A percentile compares a stretch with the other conserved stretches of the same genome.
Conservation (phyloP, 2,797 vertebrate species). For the Sibirionetta formosa region DNA sequence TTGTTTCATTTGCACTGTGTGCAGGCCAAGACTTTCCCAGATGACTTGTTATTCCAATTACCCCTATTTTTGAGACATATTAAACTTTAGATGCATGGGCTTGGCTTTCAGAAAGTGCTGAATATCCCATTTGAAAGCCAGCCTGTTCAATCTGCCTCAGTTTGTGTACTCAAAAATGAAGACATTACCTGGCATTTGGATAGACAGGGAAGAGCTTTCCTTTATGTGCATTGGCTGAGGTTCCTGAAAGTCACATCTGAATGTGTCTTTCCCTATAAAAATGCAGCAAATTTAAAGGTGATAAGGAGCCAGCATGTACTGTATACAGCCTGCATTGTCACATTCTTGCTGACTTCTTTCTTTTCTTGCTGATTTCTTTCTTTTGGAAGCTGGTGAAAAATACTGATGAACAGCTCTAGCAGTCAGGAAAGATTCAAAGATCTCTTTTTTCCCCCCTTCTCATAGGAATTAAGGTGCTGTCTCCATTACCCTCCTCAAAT, state of each 20-base stretch:
- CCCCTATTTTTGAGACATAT: not conserved
- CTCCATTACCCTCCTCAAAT: not conserved
- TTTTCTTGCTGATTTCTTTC: not conserved
- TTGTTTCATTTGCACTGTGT: accelerated
- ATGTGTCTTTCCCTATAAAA: not conserved
- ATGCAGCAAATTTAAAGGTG: not conserved
- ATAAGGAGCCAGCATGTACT: not conserved
- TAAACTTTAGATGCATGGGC: not conserved
- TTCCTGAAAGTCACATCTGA: not conserved
- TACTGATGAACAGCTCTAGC: not conserved
- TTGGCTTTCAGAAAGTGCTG: not conserved
- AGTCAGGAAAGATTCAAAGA: not conserved
- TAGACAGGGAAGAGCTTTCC: not conserved
- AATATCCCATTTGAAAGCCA: not conserved
- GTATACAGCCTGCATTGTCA: not conserved
- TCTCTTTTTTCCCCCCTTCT: not conserved
- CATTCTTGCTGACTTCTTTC: not conserved
- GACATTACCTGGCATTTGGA: not conserved
- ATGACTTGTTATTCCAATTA: not conserved
- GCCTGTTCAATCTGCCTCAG: not conserved
- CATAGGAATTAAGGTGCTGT: not conserved
- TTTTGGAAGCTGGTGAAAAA: not conserved
- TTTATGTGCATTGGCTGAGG: not conserved
- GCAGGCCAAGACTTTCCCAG: not conserved
- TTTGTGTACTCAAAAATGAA: not conserved